A percentile compares a stretch with the other conserved stretches of the same genome.
These are phyloP conservation scores for Leptinotarsa texana DNA, from an alignment of 1,140 invertebrate species.

Conservation along the genomic window DNA sequence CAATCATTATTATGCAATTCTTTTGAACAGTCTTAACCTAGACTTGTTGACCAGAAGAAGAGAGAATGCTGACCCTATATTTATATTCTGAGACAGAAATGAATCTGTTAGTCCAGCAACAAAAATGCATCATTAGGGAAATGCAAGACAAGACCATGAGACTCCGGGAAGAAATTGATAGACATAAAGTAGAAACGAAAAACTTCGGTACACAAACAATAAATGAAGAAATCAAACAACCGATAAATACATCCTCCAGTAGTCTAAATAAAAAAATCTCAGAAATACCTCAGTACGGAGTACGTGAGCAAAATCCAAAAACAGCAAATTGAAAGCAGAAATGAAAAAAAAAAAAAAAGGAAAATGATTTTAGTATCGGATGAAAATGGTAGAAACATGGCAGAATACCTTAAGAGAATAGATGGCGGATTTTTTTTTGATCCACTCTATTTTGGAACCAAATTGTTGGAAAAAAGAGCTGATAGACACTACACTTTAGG, in stretches of 20 bases:
- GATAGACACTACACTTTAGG: background rate
- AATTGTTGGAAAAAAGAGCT: slow-evolving; percentile 1
- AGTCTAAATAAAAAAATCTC: background rate
- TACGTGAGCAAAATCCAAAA: background rate
- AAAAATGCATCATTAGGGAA: background rate
- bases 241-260: background rate
- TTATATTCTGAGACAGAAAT: background rate
- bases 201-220: background rate
- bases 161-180: background rate
- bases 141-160: background rate
- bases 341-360: slow-evolving; percentile 1
- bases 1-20: too few species aligned
- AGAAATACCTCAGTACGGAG: background rate
- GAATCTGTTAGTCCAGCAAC: background rate
- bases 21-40: too few species aligned
- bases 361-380: slow-evolving; percentile 15
- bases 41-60: too few species aligned
- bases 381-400: slow-evolving; percentile 1
- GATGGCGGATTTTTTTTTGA: background rate
- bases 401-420: slow-evolving; percentile 15
- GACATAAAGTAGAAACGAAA: background rate
- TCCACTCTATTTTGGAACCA: slow-evolving; percentile 10
- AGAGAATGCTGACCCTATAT: too few species aligned
- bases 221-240: background rate
- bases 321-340: background rate